Base-by-base conservation (phyloP, 2,113 vertebrate genomes). In the Nothoprocta perdicaria region DNA sequence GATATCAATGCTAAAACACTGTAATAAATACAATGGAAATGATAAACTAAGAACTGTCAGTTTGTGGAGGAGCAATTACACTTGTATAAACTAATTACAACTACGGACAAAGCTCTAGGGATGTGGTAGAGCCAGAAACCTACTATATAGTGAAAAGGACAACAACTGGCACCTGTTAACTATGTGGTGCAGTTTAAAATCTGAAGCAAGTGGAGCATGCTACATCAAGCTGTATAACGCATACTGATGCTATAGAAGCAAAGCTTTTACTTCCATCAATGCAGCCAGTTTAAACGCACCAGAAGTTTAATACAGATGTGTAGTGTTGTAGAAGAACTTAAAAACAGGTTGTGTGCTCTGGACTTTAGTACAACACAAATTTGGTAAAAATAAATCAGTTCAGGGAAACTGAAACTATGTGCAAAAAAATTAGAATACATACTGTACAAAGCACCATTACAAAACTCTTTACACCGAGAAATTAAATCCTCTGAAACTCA, bases 11-110 rank as follows among this genome's bases (percentile, higher is more conserved):
- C 97, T 97, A 97, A 97, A 97, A 97, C 97, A 98, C 97, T 98
- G 97, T 98, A 98, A 99, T 99, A 99, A 99, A 99, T 99, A 97
- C 97, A 97, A 96, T 93, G 95, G 97, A 97, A 98, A 98, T 94
- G 84, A 98, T 97, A 96, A 97, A 97, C 93, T 97, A 97, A 96
- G 97, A 97, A 97, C 93, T 96, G 96, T 97, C 97, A 96, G 96
- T 97, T 94, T 95, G 95, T 97, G 95, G 97, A 94, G 79, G 94
- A 94, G 93, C 97, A 97, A 97, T 97, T 97, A 98, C 97, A 98
- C 60, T 92, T 78, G 96, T 88, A 93, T 93, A 92, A 97, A 97
- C 95, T 97, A 97, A 96, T 98, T 98, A 98, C 97, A 97, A 86
- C 97, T 97, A 97, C 82, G 95, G 93, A 97, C 95, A 89, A 95